Percentiles rank a stretch among this genome's conserved stretches.
Conservation (phyloP, 2,113 vertebrate genomes). For the Onychostruthus taczanowskii region DNA sequence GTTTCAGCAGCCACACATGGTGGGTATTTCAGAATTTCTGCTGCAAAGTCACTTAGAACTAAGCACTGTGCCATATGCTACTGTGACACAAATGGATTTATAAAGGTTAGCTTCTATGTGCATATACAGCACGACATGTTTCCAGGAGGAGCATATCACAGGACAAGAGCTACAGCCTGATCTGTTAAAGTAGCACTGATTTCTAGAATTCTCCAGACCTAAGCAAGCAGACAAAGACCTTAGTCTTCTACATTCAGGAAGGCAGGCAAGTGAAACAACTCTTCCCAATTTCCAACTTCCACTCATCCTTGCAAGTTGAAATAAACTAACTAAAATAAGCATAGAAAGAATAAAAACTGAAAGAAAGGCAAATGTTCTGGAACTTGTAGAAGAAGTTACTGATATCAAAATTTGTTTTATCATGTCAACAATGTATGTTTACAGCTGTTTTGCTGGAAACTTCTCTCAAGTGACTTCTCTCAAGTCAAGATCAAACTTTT, state of each 20-base stretch:
- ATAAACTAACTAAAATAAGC: background rate
- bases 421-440: background rate
- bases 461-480: background rate
- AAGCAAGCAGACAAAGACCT: background rate
- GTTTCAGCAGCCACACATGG: background rate
- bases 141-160: background rate
- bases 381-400: background rate
- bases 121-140: background rate
- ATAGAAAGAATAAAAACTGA: background rate
- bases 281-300: background rate
- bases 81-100: background rate
- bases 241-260: background rate
- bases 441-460: background rate
- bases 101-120: background rate
- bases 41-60: background rate
- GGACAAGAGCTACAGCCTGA: background rate
- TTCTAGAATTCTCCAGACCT: background rate
- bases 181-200: background rate
- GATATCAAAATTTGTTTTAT: background rate
- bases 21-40: constrained; percentile 3
- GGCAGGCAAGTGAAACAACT: background rate
- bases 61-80: background rate
- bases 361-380: background rate
- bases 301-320: background rate
- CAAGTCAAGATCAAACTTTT: background rate